Conservation (phyloP, 1,140 invertebrate genomes). For the Mya arenaria region DNA sequence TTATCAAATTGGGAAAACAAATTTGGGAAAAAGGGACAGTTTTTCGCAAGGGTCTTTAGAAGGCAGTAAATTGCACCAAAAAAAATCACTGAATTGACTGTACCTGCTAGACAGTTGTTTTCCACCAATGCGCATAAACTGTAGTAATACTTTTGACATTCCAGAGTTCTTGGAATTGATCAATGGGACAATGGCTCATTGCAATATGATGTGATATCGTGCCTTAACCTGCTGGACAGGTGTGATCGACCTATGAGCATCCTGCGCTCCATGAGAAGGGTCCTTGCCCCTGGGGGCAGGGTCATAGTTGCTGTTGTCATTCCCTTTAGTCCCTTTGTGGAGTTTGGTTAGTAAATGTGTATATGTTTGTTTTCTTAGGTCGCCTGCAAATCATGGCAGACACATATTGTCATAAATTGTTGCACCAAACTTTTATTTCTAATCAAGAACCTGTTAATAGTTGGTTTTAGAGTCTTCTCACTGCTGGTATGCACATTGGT, state of each 20-base stretch:
- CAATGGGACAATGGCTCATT: constrained; percentile 84
- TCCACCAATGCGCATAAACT: too few species aligned
- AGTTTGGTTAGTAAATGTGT: constrained; percentile 82
- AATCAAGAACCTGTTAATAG: too few species aligned
- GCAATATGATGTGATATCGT: constrained; percentile 90
- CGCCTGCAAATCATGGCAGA: background rate
- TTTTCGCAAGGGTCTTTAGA: too few species aligned
- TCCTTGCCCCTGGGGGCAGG: constrained; percentile 86
- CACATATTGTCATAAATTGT: background rate
- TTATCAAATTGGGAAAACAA: too few species aligned
- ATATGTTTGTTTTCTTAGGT: background rate
- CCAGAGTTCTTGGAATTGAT: constrained; percentile 89
- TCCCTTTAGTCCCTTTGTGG: constrained; percentile 95
- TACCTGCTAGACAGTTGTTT: too few species aligned
- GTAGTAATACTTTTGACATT: too few species aligned
- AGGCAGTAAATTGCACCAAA: too few species aligned
- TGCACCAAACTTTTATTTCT: background rate
- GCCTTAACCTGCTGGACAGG: constrained; percentile 94
- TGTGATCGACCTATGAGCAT: constrained; percentile 91
- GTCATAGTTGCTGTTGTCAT: constrained; percentile 92
- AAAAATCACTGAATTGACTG: too few species aligned
- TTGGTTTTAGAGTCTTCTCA: too few species aligned
- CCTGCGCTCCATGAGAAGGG: constrained; percentile 85
- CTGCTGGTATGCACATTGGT: too few species aligned
- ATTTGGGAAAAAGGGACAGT: too few species aligned